Evolutionary conservation across 2,797 vertebrate genomes (phyloP), one percentile per base, ranked within the genome.

Genomic region (Schizothorax lantsangensis): DNA sequence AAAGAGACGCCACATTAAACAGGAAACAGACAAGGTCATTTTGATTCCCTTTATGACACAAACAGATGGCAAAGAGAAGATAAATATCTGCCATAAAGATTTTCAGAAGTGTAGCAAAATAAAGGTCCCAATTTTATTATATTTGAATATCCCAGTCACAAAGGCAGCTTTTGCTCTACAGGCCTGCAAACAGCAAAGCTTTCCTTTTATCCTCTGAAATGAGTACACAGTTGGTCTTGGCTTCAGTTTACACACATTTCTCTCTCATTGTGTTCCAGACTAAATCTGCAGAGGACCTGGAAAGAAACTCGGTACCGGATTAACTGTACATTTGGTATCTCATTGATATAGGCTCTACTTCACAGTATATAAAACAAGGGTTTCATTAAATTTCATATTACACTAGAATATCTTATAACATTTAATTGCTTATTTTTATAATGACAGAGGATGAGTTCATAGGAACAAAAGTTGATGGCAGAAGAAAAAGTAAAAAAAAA

Each of bases 361-460:
- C 94, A 95, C 94, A 95, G 94, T 95, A 93, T 94, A 94, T 88
- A 93, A 93, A 93, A 92, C 83, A 85, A 92, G 83, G 80, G 88
- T 91, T 92, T 92, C 92, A 94, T 92, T 91, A 93, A 90, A 95
- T 89, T 83, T 90, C 89, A 89, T 85, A 87, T 91, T 90, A 91
- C 87, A 91, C 83, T 84, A 88, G 81, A 89, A 62, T 80, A 92
- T 91, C 84, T 92, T 90, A 91, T 88, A 93, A 94, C 89, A 93
- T 92, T 91, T 90, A 91, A 93, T 92, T 93, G 93, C 92, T 94
- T 92, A 89, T 92, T 83, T 68, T 91, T 85, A 88, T 88, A 90
- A 88, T 92, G 91, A 92, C 90, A 92, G 84, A 89, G 83, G 91
- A 91, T 89, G 89, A 91, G 91, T 91, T 91, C 74, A 91, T 91